Percentiles rank a stretch among this genome's conserved stretches.
Conservation (phyloP, 2,888 invertebrate genomes). For the Hesperia comma region DNA sequence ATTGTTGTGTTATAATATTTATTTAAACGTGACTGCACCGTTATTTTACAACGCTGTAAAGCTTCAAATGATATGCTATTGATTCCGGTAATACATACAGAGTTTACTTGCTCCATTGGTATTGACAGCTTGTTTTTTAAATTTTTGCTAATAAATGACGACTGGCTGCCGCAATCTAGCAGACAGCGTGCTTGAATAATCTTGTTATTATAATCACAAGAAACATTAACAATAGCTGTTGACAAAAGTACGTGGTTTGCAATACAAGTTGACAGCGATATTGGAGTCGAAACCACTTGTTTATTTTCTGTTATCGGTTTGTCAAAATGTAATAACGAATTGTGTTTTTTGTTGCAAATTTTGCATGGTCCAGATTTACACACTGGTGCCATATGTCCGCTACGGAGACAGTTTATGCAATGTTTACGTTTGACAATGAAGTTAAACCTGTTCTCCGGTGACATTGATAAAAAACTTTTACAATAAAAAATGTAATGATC, state of each 20-base stretch:
- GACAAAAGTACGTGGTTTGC: constrained; percentile 22
- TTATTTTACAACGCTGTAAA: constrained; percentile 23
- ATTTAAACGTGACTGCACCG: constrained; percentile 1
- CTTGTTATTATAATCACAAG: constrained; percentile 18
- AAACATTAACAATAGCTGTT: constrained; percentile 29
- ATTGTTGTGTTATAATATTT: constrained; percentile 20
- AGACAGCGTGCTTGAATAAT: constrained; percentile 29
- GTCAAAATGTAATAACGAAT: constrained; percentile 19
- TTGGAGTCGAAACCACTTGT: constrained; percentile 9
- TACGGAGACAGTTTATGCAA: constrained; percentile 25
- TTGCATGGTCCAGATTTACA: constrained; percentile 18
- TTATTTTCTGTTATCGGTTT: constrained; percentile 9
- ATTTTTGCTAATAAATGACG: too few species aligned
- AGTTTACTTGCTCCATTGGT: constrained; percentile 10
- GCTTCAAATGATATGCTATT: constrained; percentile 24
- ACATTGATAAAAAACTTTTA: constrained; percentile 12
- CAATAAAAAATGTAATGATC: too few species aligned
- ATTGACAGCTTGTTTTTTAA: too few species aligned
- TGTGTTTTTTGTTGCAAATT: constrained; percentile 18
- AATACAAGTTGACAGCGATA: constrained; percentile 6
- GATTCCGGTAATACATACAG: constrained; percentile 28
- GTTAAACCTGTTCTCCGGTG: constrained; percentile 19
- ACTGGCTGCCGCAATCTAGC: too few species aligned
- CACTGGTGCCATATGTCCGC: constrained; percentile 29
- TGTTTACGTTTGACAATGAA: constrained; percentile 3